Conservation (phyloP, 2,797 vertebrate species). For the Toxotes lorentzi region DNA sequence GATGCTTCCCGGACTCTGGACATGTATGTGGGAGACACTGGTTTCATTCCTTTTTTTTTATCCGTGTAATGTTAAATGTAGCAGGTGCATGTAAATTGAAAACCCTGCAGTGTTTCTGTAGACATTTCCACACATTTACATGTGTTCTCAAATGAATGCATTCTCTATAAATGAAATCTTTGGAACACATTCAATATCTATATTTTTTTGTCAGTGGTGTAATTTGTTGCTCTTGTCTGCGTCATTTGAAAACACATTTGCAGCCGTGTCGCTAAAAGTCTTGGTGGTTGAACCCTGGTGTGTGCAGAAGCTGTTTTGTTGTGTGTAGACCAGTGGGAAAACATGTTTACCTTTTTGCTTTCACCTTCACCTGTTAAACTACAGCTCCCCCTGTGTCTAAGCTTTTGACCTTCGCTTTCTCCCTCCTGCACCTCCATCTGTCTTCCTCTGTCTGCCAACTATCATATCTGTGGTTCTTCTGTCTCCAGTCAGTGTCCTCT, state of each 20-base stretch:
- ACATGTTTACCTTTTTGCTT: not conserved
- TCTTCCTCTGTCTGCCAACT: not conserved
- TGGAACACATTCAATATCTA: not conserved
- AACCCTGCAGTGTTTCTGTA: not conserved
- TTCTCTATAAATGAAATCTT: not conserved
- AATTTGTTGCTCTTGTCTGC: not conserved
- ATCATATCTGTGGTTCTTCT: constrained; percentile 57
- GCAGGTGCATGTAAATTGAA: not conserved
- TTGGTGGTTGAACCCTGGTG: not conserved
- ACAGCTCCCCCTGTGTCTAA: not conserved
- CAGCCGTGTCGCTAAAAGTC: not conserved
- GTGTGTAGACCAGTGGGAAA: not conserved
- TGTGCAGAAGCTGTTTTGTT: not conserved
- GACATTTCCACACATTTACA: not conserved
- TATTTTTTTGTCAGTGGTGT: not conserved
- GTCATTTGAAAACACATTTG: not conserved
- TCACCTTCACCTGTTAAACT: not conserved
- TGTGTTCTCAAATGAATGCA: not conserved
- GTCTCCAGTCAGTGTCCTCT: constrained; percentile 37
- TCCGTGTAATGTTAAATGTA: not conserved
- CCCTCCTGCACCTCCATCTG: constrained; percentile 10
- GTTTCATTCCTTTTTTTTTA: not conserved
- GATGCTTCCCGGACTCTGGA: not conserved
- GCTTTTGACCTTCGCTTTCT: not conserved
- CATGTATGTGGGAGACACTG: not conserved